Base-by-base conservation (phyloP, 2,888 invertebrate genomes). In the Andrena fulva region DNA sequence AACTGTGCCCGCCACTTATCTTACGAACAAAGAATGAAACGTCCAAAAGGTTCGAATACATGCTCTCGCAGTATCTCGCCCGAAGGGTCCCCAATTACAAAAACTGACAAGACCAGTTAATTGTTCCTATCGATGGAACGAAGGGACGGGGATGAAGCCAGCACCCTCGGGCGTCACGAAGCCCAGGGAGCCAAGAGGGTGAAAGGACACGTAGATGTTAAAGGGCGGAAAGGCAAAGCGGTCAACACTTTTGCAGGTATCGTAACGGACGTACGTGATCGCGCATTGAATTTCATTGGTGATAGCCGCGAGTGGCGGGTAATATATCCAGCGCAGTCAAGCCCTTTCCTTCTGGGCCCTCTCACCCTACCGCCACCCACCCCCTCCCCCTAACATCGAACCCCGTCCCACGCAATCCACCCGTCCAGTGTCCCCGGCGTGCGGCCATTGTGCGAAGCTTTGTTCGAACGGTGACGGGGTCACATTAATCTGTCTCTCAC, bases 401-500 rank as follows among this genome's bases (percentile, higher is more conserved):
- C 64, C 77, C 80, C 80, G 77, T 82, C 78, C 86, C 79, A 77
- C 79, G 75, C 89, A 84, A 84, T 89, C 85, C 88, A 81, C 81
- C 89, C 86, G 88, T 89, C 91, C 89, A 85, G 87, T 90, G 88
- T 91, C 90, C 89, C 91, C 89, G 89, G 89, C 90, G 90, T 88
- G 88, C 87, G 89, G 90, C 92, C 90, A 92, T 93, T 93, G 93
- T 93, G 90, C 92, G 87, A 90, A 91, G 92, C 92, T 93, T 93
- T 92, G 93, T 93, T 93, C 92, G 91, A 92, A 91, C 91, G 89
- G 90, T 91, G 93, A 93, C 92, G 92, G 92, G 91, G 91, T 92
- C 92, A 91, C 93, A 93, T 93, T 93, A 93, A 93, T 93, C 93
- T 93, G 92, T 92, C 93, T 90, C 90, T 91, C 91, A 88, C 90